These are phyloP conservation scores for Diplogasteroides magnus DNA, from an alignment of 1,140 invertebrate genomes.

Conservation along the genomic window DNA sequence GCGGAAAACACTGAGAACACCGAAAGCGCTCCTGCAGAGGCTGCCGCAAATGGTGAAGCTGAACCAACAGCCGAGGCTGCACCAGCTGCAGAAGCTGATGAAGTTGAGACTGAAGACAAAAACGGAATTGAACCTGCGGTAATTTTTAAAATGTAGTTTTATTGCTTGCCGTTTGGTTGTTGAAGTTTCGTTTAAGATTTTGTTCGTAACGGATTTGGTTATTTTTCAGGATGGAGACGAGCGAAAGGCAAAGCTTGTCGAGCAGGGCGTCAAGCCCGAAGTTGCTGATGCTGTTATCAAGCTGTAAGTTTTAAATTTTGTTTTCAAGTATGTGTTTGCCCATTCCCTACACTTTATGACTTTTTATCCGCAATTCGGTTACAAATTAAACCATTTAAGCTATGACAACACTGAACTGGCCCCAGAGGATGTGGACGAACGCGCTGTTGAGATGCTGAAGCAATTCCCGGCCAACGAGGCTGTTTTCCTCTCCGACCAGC, in stretches of 20 bases:
- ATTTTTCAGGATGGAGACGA: conserved; percentile 10
- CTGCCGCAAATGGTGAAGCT: neutral
- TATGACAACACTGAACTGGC: conserved; percentile 24
- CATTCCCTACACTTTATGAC: too few species aligned
- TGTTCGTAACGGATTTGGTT: too few species aligned
- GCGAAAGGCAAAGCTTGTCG: conserved; percentile 19
- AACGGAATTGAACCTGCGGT: conserved; percentile 4
- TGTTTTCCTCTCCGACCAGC: conserved; percentile 44
- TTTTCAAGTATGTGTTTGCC: too few species aligned
- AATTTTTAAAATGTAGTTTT: conserved; percentile 2
- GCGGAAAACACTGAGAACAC: neutral
- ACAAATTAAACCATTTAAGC: neutral
- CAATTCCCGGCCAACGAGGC: conserved; percentile 43
- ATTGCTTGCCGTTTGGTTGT: neutral
- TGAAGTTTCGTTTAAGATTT: too few species aligned
- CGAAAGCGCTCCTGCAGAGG: neutral
- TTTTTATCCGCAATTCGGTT: too few species aligned
- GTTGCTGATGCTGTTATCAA: conserved; percentile 32
- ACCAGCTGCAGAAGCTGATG: neutral
- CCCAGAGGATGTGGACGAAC: conserved; percentile 49
- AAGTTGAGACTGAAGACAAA: conserved; percentile 2
- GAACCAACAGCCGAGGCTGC: conserved; percentile 1
- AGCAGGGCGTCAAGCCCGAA: conserved; percentile 28
- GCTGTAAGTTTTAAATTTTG: too few species aligned
- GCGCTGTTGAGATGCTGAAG: conserved; percentile 47